A percentile compares a stretch with the other conserved stretches of the same genome.
Evolutionary conservation across 2,113 vertebrate species (phyloP).

Genomic region (Sardina pilchardus): DNA sequence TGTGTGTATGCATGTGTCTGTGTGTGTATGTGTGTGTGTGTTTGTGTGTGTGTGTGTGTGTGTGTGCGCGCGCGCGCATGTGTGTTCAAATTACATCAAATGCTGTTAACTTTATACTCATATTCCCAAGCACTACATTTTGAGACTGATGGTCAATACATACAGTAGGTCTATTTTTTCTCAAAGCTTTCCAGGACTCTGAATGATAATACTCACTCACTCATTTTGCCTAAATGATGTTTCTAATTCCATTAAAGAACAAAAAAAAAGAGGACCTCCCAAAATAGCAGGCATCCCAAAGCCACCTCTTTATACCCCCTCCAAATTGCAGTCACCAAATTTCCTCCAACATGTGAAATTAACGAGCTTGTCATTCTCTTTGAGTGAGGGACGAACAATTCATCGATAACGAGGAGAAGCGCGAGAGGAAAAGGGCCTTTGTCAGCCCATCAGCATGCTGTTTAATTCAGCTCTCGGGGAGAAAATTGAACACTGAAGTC

Average conservation of each 20-base stretch:
- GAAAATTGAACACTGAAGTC: neutral
- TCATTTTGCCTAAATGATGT: slow-evolving; percentile 1
- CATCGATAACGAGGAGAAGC: slow-evolving; percentile 7
- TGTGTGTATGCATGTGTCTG: neutral
- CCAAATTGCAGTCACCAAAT: slow-evolving; percentile 11
- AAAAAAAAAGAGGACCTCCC: neutral
- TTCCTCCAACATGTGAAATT: neutral
- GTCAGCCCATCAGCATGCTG: slow-evolving; percentile 15
- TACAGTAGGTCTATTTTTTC: neutral
- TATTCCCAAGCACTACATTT: neutral
- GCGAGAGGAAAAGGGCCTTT: neutral
- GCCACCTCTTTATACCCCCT: neutral
- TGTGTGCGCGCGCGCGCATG: neutral
- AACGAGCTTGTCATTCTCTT: slow-evolving; percentile 21
- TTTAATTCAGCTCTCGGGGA: slow-evolving; percentile 1
- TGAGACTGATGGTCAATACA: neutral
- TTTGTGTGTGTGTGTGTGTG: neutral
- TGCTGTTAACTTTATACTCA: neutral
- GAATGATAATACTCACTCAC: neutral
- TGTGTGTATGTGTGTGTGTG: neutral
- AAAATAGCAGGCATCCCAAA: slow-evolving; percentile 11
- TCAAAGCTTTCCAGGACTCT: neutral
- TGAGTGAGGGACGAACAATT: slow-evolving; percentile 10
- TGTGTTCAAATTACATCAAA: neutral
- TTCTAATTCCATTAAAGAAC: neutral